Conservation (phyloP, 2,888 invertebrate genomes). For the Nyleta sp. region DNA sequence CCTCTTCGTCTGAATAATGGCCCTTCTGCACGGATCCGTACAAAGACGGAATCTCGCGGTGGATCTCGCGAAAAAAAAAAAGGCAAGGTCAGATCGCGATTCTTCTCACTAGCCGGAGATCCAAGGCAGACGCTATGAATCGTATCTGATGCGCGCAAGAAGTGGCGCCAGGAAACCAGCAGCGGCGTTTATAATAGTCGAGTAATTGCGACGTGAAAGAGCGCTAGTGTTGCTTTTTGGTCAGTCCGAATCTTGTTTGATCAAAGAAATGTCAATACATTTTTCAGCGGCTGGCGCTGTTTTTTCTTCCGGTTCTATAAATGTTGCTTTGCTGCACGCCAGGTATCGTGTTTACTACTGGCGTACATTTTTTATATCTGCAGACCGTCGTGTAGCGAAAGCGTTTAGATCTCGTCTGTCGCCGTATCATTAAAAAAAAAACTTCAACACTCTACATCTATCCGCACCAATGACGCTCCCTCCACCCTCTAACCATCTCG, state of each 20-base stretch:
- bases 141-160: conserved; percentile 60
- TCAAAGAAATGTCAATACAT: conserved; percentile 58
- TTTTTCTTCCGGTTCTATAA: conserved; percentile 40
- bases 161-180: conserved; percentile 55
- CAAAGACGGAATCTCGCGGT: conserved; percentile 40
- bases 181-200: conserved; percentile 53
- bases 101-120: conserved; percentile 38
- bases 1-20: conserved; percentile 36
- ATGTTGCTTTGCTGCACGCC: conserved; percentile 46
- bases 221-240: conserved; percentile 44
- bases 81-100: conserved; percentile 50
- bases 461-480: no score
- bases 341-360: no score
- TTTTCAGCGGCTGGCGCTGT: conserved; percentile 38
- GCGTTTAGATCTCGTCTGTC: no score
- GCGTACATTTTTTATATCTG: no score
- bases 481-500: no score
- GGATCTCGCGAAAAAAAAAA: conserved; percentile 45
- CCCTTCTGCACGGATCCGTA: conserved; percentile 24
- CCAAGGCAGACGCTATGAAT: conserved; percentile 48
- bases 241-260: conserved; percentile 47
- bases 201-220: conserved; percentile 57
- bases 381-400: no score
- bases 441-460: no score
- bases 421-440: no score